Conservation (phyloP, 2,797 vertebrate species). For the Sitta carolinensis region DNA sequence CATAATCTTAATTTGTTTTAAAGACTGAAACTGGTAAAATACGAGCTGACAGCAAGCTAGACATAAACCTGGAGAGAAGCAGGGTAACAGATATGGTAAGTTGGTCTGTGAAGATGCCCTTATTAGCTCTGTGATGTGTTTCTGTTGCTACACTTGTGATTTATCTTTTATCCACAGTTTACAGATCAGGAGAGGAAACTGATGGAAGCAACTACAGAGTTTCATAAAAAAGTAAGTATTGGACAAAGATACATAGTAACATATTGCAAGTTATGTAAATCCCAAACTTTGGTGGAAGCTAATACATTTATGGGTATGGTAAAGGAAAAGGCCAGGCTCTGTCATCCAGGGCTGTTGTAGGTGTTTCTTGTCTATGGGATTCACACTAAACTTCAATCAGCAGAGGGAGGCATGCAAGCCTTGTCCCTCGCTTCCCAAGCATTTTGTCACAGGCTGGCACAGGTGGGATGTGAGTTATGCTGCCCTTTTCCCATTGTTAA, state of each 20-base stretch:
- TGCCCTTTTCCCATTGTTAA: background rate
- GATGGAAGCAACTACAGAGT: constrained; percentile 90
- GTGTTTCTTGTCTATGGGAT: background rate
- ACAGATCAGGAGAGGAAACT: constrained; percentile 93
- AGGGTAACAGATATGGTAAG: constrained; percentile 86
- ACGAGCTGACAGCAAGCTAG: constrained; percentile 88
- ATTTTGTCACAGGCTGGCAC: fast-evolving
- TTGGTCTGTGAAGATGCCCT: background rate
- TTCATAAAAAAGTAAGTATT: constrained; percentile 85
- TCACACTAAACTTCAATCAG: fast-evolving
- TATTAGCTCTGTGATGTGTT: background rate
- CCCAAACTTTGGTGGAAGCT: background rate
- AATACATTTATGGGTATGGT: background rate
- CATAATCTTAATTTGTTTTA: constrained; percentile 45
- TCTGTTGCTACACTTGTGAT: background rate
- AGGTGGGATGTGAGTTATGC: background rate
- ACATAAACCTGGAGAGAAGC: constrained; percentile 95
- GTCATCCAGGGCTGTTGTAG: fast-evolving
- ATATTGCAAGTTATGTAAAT: fast-evolving
- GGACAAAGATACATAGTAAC: background rate
- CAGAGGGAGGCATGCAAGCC: background rate
- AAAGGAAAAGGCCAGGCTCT: background rate
- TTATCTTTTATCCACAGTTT: constrained; percentile 78
- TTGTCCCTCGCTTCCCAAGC: fast-evolving
- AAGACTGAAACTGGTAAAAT: constrained; percentile 89